phyloP scores from a whole-genome alignment of 2,888 invertebrate genomes.

The Allygus modestus region DNA sequence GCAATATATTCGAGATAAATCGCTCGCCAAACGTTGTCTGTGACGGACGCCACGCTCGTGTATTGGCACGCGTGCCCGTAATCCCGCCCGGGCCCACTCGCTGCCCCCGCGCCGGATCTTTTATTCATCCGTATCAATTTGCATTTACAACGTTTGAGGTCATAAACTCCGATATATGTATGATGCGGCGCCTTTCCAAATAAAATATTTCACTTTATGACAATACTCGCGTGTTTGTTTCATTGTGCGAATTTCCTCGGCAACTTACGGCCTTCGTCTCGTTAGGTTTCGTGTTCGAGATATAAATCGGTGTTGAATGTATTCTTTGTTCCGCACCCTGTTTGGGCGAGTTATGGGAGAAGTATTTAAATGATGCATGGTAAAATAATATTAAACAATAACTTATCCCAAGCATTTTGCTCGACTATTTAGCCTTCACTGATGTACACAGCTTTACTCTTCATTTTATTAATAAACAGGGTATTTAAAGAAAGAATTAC shows the following conservation, averaged over 20 bases:
- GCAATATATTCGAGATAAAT: not conserved
- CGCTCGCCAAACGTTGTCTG: not conserved
- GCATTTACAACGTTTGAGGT: constrained; percentile 18
- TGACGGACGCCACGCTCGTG: not conserved
- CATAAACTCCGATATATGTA: constrained; percentile 33
- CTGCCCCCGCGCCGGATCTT: constrained; percentile 31
- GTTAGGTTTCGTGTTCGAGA: too few relatives aligned
- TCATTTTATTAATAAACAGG: too few relatives aligned
- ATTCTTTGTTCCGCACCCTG: too few relatives aligned
- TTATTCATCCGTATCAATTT: constrained; percentile 44
- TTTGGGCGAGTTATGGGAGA: too few relatives aligned
- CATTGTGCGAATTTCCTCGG: not conserved
- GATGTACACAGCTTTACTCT: too few relatives aligned
- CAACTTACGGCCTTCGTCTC: too few relatives aligned
- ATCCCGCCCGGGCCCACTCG: constrained; percentile 1
- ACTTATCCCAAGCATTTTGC: too few relatives aligned
- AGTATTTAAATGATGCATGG: too few relatives aligned
- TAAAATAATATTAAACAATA: too few relatives aligned
- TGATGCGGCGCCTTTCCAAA: constrained; percentile 4
- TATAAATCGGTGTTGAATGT: too few relatives aligned
- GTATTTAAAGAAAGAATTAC: too few relatives aligned
- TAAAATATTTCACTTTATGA: constrained; percentile 25
- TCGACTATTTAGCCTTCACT: too few relatives aligned
- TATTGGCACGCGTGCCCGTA: not conserved
- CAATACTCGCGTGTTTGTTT: not conserved